Evolutionary conservation across 2,888 invertebrate species (phyloP), one percentile per base, ranked within the genome.

Genomic region (Lathronympha strigana): DNA sequence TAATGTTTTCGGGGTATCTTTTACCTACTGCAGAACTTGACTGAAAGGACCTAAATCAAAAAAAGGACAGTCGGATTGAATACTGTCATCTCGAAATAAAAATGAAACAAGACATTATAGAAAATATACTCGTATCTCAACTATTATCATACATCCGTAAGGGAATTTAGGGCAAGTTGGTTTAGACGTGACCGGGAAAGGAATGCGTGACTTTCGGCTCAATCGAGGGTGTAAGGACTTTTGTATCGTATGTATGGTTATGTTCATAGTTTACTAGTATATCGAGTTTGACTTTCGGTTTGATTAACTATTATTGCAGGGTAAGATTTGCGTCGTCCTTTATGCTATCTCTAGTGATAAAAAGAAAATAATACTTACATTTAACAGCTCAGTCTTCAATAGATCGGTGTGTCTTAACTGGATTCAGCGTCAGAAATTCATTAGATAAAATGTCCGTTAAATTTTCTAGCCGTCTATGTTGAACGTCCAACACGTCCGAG

Each of bases 141-240:
- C 17, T n/a, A 43, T 21, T 45, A 57, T 45, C 31, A 45, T 31
- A 45, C 21, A n/a, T n/a, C 21, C 43, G 19, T 45, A n/a, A 31
- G 28, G 28, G 21, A 25, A 57, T 28, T n/a, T 2, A 43, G 45
- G 28, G 4, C 9, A 57, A 45, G 57, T 31, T 19, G 57, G 31
- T 4, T 21, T 31, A 43, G 6, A 45, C 57, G 57, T 57, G 57
- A 17, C 57, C 1, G 13, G 43, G 31, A 57, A 43, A 17, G 57
- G 5, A 31, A 57, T 19, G 8, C 40, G 40, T 28, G 15, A 55
- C 40, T 43, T 40, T 23, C 43, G 40, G 23, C 11, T 57, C 55
- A 57, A 31, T 57, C 40, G 55, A 9, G 43, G 28, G 19, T 19
- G 23, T 6, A n/a, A 9, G n/a, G 21, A 45, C 2, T 43, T 43